These are phyloP conservation scores for Drosophila helvetica DNA, from an alignment of 2,888 invertebrate genomes.

Conservation along the genomic window DNA sequence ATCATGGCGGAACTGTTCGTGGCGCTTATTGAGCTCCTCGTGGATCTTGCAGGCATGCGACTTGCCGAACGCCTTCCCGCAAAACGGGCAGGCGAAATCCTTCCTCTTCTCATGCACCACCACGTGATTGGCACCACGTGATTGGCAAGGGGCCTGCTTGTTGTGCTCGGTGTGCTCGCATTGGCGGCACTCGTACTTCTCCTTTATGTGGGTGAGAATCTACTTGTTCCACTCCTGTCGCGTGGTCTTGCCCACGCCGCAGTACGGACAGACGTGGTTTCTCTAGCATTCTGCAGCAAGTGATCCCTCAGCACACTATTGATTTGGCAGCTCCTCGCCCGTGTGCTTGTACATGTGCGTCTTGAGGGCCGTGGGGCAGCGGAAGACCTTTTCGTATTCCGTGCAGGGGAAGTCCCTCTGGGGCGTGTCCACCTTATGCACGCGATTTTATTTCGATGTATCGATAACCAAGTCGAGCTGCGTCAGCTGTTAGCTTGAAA, in stretches of 20 bases:
- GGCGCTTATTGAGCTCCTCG: conserved; percentile 86
- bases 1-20: conserved; percentile 84
- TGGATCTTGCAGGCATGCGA: conserved; percentile 81
- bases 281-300: conserved; percentile 82
- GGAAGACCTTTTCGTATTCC: conserved; percentile 81
- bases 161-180: conserved; percentile 81
- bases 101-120: conserved; percentile 81
- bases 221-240: conserved; percentile 82
- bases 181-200: conserved; percentile 78
- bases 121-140: too few species aligned
- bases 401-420: conserved; percentile 75
- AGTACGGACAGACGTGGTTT: conserved; percentile 82
- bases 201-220: conserved; percentile 81
- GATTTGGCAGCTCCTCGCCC: conserved; percentile 80
- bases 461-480: too few species aligned
- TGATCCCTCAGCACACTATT: conserved; percentile 82
- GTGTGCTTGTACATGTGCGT: conserved; percentile 82
- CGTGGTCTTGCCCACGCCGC: conserved; percentile 82
- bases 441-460: conserved; percentile 4
- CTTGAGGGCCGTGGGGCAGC: conserved; percentile 81
- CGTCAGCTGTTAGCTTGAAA: too few species aligned
- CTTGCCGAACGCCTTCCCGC: conserved; percentile 81
- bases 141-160: conserved; percentile 80
- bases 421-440: conserved; percentile 70
- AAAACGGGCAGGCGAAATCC: conserved; percentile 81